Evolutionary conservation across 2,888 invertebrate species (phyloP), one percentile per base, ranked within the genome.

Genomic region (Epiperipatus broadwayi): DNA sequence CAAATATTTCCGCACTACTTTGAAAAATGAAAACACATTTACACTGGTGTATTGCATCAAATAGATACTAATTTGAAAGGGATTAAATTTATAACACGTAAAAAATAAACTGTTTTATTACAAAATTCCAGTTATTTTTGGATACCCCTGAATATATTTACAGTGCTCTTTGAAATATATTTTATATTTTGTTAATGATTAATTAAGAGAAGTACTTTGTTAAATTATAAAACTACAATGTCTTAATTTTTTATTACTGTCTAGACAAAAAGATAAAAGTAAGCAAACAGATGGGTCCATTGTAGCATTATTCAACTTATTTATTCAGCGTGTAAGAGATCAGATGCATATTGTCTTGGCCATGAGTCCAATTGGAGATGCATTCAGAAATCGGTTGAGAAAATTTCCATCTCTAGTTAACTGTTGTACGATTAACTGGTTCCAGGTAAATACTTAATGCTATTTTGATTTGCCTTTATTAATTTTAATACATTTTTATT

Each of bases 371-470:
- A 85, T 84, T 46, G 87, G 87, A 3, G 79, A 80, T 29, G 72
- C 75, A 4, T 73, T 89, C 53, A 66, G 81, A 35, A 75, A 72
- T 48, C 68, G 80, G 39, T 73, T 89, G 21, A 67, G 87, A 41
- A 87, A 84, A 58, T 91, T 89, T 56, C 89, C 89, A 0, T 75
- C 85, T 0, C 70, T 91, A 16, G 81, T 89, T 42, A 91, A 87
- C 56, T 89, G 87, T 56, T 89, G 89, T 54, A 89, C 87, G 1
- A 87, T 89, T 44, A 85, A 89, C 57, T 89, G 89, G 89, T 83
- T 89, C 58, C 84, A 81, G 66, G 83, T 83, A 49, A 46, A n/a
- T n/a, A n/a, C n/a, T n/a, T n/a, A n/a, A n/a, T n/a, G n/a, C n/a
- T n/a, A n/a, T n/a, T n/a, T 47, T 43, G 7, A 12, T 36, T 10